Evolutionary conservation across 2,113 vertebrate genomes (phyloP), one percentile per base, ranked within the genome.

Genomic region (Ammospiza caudacuta): DNA sequence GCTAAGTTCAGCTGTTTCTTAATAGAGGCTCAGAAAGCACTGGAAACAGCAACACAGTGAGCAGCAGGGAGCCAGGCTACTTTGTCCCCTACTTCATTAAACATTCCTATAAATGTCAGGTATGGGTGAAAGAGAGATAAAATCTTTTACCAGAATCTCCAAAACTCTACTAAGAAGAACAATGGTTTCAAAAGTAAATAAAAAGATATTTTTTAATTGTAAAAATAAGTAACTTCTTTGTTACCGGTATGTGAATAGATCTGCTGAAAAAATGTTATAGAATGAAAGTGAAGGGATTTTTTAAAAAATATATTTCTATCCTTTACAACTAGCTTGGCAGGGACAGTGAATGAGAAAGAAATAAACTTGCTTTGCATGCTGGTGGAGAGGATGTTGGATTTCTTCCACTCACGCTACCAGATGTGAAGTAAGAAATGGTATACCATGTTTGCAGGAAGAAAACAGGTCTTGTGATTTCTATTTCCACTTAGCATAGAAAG

Each of bases 1-100:
- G 55, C 25, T 73, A 89, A 79, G 29, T 68, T 87, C 73, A 94
- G 74, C 61, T 91, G 9, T 73, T 82, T 70, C 61, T 79, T 69
- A 80, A 46, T 6, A 57, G 74, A 9, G 2, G n/a, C 19, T 87
- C 54, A 61, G 64, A 67, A 72, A 84, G 5, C 46, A 64, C 28
- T 37, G 23, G 6, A 41, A 54, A 66, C 11, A 66, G 49, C 20
- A 68, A 23, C 3, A 2, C 6, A n/a, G 10, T 23, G 47, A 84
- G 11, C 22, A 61, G 20, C 8, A 35, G 39, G 28, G 35, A 37
- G 22, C 9, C 39, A 33, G 15, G 2, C 7, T 46, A 29, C 46
- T 59, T 22, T 79, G 55, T 28, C 29, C 44, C 6, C 4, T 23
- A 19, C 12, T 28, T 86, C 8, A 4, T 66, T 57, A 73, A 57